Base-by-base conservation (phyloP, 2,888 invertebrate genomes). In the Dicycla oo region DNA sequence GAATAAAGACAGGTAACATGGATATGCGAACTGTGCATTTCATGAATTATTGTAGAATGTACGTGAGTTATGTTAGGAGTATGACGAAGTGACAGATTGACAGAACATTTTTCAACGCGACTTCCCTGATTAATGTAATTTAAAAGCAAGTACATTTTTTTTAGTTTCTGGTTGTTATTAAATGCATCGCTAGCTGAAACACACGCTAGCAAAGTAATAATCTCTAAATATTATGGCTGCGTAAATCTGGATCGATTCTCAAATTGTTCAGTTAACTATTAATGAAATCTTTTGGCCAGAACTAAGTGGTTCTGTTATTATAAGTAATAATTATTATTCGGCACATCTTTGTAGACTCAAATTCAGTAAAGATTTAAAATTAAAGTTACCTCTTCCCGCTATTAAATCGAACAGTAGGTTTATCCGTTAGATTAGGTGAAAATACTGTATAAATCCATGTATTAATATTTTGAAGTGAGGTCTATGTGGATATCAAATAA, bases 21-120 rank as follows among this genome's bases (percentile, higher is more conserved):
- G 45, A 74, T 65, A 43, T 62, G 47, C 61, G 51, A 40, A 62
- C 3, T 34, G 47, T 62, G n/a, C 51, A 20, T 57, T 62, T 57
- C 63, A 71, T 68, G 56, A 67, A 81, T 67, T 60, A 71, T 47
- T 61, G 56, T 79, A 65, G 76, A 81, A 76, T 76, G 77, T 75
- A 56, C 2, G 38, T 64, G 23, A 30, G 47, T 53, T 69, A 63
- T 34, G 34, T 5, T 34, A 34, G 3, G 34, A 34, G 3, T 34
- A 34, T 67, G 63, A 75, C 54, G 20, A 61, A 53, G 26, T 47
- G 18, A 43, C n/a, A 8, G 20, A 64, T 54, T 43, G 61, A 57
- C 49, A 43, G 34, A 61, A 64, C 7, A 65, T 62, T 53, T 63
- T 60, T 40, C 40, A 80, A 56, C 40, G 18, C 23, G 47, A 51